Percentiles rank a stretch among this genome's conserved stretches.
phyloP scores from a whole-genome alignment of 1,140 invertebrate species.

The Latrodectus geometricus region DNA sequence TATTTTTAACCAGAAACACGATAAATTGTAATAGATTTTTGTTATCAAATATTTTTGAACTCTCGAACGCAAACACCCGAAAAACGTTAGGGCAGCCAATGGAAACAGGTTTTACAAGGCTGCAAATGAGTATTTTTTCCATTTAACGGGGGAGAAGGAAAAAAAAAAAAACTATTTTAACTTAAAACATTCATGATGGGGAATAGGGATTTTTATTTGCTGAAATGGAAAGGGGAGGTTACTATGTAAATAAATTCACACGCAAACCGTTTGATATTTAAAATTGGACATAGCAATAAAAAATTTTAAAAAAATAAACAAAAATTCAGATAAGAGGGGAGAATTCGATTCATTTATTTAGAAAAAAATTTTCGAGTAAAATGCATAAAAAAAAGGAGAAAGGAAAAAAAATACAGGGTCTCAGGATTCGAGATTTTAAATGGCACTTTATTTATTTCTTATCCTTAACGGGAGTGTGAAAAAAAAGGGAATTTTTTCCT shows the following conservation, averaged over 20 bases:
- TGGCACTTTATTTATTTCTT: conserved; percentile 26
- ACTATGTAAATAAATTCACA: conserved; percentile 27
- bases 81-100: too few species aligned
- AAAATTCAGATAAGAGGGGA: background rate
- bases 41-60: too few species aligned
- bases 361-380: background rate
- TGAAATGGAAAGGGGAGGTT: background rate
- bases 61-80: too few species aligned
- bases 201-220: background rate
- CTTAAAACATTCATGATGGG: conserved; percentile 8
- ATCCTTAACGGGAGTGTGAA: background rate
- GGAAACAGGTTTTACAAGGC: background rate
- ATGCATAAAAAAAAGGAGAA: background rate
- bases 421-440: conserved; percentile 21
- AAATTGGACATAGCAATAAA: background rate
- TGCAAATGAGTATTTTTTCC: background rate
- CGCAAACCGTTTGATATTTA: conserved; percentile 32
- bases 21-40: too few species aligned
- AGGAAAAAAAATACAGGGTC: background rate
- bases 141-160: conserved; percentile 7
- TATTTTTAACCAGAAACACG: too few species aligned
- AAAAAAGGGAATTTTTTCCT: too few species aligned
- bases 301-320: background rate
- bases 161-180: background rate
- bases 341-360: background rate